phyloP scores from a whole-genome alignment of 2,888 invertebrate genomes.

The Drosophila lacicola region DNA sequence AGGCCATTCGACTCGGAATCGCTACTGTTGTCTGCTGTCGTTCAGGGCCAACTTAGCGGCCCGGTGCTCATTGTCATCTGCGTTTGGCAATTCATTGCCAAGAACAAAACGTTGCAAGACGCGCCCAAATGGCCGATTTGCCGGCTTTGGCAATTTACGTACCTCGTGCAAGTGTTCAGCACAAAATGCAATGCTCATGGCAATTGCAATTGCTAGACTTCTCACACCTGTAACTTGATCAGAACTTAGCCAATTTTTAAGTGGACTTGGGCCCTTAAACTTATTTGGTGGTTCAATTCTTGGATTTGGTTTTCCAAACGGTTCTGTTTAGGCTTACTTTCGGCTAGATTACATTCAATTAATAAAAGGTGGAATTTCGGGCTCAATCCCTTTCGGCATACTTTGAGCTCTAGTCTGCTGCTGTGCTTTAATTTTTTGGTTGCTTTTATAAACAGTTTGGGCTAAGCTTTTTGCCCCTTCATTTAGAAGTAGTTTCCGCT shows the following conservation, averaged over 20 bases:
- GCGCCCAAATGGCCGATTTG: conserved; percentile 26
- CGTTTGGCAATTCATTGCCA: conserved; percentile 35
- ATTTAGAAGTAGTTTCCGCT: not conserved
- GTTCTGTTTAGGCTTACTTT: no score
- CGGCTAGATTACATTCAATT: no score
- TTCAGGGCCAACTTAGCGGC: conserved; percentile 45
- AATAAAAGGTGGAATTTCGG: no score
- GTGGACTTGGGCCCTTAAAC: not conserved
- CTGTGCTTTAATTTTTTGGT: no score
- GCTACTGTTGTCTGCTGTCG: conserved; percentile 33
- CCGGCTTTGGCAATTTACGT: conserved; percentile 35
- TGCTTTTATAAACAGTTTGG: conserved; percentile 5
- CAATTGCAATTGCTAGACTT: conserved; percentile 14
- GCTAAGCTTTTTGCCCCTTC: not conserved
- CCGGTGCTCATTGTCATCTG: conserved; percentile 51
- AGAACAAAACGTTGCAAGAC: conserved; percentile 20
- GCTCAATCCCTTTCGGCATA: no score
- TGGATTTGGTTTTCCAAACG: no score
- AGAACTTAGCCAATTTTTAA: not conserved
- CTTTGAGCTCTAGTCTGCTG: no score
- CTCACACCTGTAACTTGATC: conserved; percentile 20
- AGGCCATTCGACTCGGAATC: conserved; percentile 52
- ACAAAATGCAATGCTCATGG: conserved; percentile 7
- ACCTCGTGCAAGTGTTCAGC: conserved; percentile 20
- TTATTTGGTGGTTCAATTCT: no score